Base-by-base conservation (phyloP, 2,113 vertebrate genomes). In the Solea senegalensis region DNA sequence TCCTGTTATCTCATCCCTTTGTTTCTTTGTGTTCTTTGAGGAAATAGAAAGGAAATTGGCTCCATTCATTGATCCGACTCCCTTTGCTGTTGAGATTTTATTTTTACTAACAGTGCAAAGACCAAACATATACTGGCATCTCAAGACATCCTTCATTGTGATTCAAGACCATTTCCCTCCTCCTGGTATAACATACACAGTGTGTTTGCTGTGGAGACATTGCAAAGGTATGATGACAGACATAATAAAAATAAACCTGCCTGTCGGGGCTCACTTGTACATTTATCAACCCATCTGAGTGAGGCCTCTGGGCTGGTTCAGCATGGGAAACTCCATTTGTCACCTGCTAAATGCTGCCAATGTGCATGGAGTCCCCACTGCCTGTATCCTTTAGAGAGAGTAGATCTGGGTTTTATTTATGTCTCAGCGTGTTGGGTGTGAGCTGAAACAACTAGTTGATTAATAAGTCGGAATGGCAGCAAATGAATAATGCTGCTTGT, bases 221-320 rank as follows among this genome's bases (percentile, higher is more conserved):
- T 60, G 46, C 77, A 80, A 91, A 93, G 91, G 92, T 91, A 72
- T 91, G 86, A 93, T 95, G 95, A 95, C 92, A 94, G 92, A 94
- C 34, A 90, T 95, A 96, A 97, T 96, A 96, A 95, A 97, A 96
- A 96, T 95, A 96, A 96, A 96, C 94, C 86, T 88, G 88, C 95
- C 95, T 95, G 94, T 94, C 88, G 85, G 93, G 94, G 91, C 90
- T 94, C 88, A 90, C 92, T 92, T 93, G 94, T 93, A 93, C 94
- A 96, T 96, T 96, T 94, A 95, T 96, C 95, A 95, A 93, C 92
- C 92, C 84, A 92, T 95, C 95, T 94, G 94, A 95, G 93, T 94
- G 92, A 90, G 83, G 73, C 86, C 85, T 88, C 84, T 85, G 83
- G 84, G 88, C 78, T 82, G 80, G 73, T 85, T 83, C 82, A 80